Conservation (phyloP, 2,113 vertebrate species). For the Ptilonorhynchus violaceus region DNA sequence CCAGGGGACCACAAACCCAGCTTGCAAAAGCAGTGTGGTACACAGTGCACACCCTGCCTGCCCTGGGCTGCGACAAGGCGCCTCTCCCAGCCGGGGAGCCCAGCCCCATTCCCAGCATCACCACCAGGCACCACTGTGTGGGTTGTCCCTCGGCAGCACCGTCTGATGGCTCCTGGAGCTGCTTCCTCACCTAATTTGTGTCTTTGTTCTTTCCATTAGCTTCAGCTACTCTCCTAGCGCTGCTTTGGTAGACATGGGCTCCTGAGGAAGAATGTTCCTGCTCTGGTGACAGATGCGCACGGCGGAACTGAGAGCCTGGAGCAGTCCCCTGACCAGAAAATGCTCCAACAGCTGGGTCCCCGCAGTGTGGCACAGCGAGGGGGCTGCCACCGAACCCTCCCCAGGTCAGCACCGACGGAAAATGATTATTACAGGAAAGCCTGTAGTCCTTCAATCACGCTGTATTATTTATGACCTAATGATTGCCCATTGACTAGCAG, state of each 20-base stretch:
- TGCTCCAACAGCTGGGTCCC: background rate
- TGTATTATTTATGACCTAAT: slow-evolving; percentile 53
- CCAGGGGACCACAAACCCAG: background rate
- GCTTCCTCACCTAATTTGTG: background rate
- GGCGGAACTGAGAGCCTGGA: background rate
- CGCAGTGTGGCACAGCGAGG: fast-evolving
- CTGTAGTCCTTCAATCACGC: background rate
- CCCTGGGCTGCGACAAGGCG: background rate
- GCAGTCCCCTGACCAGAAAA: background rate
- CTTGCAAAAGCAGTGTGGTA: background rate
- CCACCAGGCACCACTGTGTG: background rate
- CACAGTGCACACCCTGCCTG: fast-evolving
- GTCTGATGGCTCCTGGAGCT: background rate
- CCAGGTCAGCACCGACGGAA: background rate
- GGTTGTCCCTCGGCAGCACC: background rate
- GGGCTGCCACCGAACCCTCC: background rate
- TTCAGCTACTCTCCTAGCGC: background rate
- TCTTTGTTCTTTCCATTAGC: background rate
- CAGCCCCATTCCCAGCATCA: background rate
- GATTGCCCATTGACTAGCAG: slow-evolving; percentile 23
- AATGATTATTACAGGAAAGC: background rate
- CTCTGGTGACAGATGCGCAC: background rate
- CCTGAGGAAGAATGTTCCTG: background rate
- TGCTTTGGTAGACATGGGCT: background rate
- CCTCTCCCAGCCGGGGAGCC: background rate